Evolutionary conservation across 2,113 vertebrate genomes (phyloP).

Genomic region (Varanus salvator): DNA sequence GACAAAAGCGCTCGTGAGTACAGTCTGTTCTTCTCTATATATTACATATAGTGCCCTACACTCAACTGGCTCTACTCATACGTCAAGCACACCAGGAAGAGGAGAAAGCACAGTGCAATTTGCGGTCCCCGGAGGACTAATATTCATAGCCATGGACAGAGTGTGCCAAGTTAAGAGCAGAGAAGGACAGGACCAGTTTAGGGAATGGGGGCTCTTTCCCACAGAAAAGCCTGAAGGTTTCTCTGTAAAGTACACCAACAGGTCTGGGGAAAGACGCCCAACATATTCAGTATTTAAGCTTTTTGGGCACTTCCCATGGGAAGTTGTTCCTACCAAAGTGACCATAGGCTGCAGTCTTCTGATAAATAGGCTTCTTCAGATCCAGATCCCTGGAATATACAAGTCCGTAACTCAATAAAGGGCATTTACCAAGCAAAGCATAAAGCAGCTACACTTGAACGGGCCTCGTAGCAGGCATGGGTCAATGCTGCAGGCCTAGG

Average conservation of each 20-base stretch:
- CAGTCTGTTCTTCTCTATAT: conserved; percentile 64
- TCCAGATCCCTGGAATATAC: conserved; percentile 99
- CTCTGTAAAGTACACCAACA: conserved; percentile 96
- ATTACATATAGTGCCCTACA: conserved; percentile 69
- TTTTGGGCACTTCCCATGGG: conserved; percentile 97
- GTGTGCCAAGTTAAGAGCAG: conserved; percentile 63
- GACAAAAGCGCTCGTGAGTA: conserved; percentile 33
- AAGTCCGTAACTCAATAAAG: conserved; percentile 86
- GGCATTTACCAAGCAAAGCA: conserved; percentile 69
- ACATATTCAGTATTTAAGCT: conserved; percentile 94
- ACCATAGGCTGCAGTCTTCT: conserved; percentile 97
- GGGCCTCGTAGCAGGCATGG: neutral
- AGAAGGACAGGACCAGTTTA: conserved; percentile 71
- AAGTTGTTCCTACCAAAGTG: conserved; percentile 98
- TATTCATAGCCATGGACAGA: conserved; percentile 73
- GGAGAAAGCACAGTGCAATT: conserved; percentile 65
- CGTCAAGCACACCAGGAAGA: conserved; percentile 71
- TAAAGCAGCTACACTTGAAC: conserved; percentile 42
- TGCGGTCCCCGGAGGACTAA: conserved; percentile 75
- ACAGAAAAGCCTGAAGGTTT: conserved; percentile 88
- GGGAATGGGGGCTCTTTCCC: conserved; percentile 82
- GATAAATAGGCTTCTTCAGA: conserved; percentile 98
- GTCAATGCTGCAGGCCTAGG: neutral
- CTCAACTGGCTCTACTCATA: conserved; percentile 71
- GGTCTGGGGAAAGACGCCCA: conserved; percentile 90